These are phyloP conservation scores for Chamaedrilus cognettii DNA, from an alignment of 2,888 invertebrate species.

Conservation along the genomic window DNA sequence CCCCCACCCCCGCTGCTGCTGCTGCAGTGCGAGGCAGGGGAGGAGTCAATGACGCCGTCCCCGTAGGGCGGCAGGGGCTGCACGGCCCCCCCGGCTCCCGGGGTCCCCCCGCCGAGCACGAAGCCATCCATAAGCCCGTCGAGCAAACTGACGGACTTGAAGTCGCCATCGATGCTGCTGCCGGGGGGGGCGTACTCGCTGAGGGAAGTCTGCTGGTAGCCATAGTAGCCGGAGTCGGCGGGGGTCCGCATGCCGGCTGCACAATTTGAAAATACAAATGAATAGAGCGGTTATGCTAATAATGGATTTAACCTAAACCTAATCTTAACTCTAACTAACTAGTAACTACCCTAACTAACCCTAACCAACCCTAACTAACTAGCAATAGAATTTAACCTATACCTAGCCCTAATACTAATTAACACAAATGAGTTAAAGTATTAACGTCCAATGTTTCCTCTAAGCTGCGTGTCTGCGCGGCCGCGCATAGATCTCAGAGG, in stretches of 20 bases:
- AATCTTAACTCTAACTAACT: too few relatives aligned
- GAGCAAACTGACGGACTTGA: background rate
- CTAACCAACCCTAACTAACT: too few relatives aligned
- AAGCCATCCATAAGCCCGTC: background rate
- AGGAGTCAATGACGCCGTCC: conserved; percentile 1
- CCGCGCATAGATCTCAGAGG: too few relatives aligned
- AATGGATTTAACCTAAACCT: too few relatives aligned
- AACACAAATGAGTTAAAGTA: too few relatives aligned
- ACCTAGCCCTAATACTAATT: too few relatives aligned
- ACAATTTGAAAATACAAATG: background rate
- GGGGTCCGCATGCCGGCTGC: conserved; percentile 3
- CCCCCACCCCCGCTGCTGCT: conserved; percentile 3
- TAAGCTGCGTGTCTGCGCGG: too few relatives aligned
- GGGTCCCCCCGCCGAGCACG: background rate
- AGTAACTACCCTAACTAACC: too few relatives aligned
- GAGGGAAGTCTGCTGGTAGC: background rate
- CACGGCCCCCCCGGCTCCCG: background rate
- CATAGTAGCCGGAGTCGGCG: background rate
- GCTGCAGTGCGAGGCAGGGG: conserved; percentile 1
- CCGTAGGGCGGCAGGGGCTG: background rate
- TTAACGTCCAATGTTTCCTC: too few relatives aligned
- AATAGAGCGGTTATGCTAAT: too few relatives aligned
- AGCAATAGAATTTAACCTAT: too few relatives aligned
- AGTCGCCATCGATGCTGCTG: background rate
- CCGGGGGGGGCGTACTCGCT: conserved; percentile 1